A percentile compares a stretch with the other conserved stretches of the same genome.
Evolutionary conservation across 2,888 invertebrate genomes (phyloP).

Genomic region (Heterodera filipjevi): DNA sequence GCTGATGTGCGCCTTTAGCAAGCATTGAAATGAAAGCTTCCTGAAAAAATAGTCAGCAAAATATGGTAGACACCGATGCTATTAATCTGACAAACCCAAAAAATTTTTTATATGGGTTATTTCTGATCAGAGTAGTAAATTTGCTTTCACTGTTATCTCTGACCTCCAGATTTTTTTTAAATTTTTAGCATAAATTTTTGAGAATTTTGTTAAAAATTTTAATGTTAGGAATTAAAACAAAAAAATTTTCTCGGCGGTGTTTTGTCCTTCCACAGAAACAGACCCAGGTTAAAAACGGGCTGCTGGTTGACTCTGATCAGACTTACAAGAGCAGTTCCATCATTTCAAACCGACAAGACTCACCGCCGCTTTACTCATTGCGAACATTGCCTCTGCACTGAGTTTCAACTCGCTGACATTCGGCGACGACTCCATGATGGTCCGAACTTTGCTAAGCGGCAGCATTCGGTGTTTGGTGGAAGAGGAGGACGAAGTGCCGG

Average conservation of each 20-base stretch:
- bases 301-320: too few relatives aligned
- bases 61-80: background rate
- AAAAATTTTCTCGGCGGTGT: background rate
- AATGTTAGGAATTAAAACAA: background rate
- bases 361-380: slow-evolving; percentile 46
- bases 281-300: background rate
- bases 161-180: too few relatives aligned
- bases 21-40: slow-evolving; percentile 41
- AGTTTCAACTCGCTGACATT: slow-evolving; percentile 29
- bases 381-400: slow-evolving; percentile 40
- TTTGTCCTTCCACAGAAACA: too few relatives aligned
- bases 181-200: too few relatives aligned
- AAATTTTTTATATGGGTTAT: too few relatives aligned
- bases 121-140: too few relatives aligned
- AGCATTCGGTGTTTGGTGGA: slow-evolving; percentile 13
- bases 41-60: slow-evolving; percentile 16
- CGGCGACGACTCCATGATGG: slow-evolving; percentile 36
- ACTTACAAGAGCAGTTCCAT: too few relatives aligned
- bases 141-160: too few relatives aligned
- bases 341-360: too few relatives aligned
- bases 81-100: too few relatives aligned
- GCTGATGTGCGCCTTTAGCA: slow-evolving; percentile 31
- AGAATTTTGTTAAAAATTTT: too few relatives aligned
- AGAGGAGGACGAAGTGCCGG: slow-evolving; percentile 3
- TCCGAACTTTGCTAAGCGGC: slow-evolving; percentile 28